Evolutionary conservation across 2,113 vertebrate genomes (phyloP).

Genomic region (Odocoileus virginianus): DNA sequence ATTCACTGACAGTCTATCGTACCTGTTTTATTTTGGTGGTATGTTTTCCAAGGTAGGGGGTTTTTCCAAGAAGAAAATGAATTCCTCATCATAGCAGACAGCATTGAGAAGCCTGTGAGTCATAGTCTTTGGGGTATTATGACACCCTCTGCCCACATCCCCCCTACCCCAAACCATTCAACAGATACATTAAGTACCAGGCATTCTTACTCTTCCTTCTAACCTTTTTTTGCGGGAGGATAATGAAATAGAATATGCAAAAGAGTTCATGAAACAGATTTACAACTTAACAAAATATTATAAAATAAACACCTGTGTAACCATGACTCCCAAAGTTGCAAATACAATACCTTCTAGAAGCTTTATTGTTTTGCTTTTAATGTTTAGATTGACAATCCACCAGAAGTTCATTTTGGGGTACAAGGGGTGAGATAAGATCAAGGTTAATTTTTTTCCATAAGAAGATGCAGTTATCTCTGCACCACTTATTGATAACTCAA

Average conservation of each 20-base stretch:
- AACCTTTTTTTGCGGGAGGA: not conserved
- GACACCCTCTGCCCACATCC: not conserved
- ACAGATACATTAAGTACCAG: not conserved
- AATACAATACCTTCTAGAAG: not conserved
- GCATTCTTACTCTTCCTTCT: not conserved
- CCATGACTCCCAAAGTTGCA: not conserved
- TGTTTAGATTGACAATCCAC: not conserved
- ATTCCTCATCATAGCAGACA: not conserved
- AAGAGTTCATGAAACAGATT: not conserved
- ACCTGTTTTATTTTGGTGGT: not conserved
- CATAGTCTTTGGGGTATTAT: not conserved
- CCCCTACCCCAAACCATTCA: not conserved
- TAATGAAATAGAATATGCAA: not conserved
- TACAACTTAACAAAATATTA: conserved; percentile 15
- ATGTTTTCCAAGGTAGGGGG: not conserved
- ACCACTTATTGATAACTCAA: not conserved
- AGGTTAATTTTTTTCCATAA: not conserved
- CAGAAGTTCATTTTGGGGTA: not conserved
- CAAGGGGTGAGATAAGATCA: not conserved
- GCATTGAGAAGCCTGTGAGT: not conserved
- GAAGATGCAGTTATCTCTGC: not conserved
- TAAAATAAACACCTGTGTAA: not conserved
- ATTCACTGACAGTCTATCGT: not conserved
- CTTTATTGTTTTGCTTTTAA: not conserved
- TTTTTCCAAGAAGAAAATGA: not conserved